Evolutionary conservation across 2,797 vertebrate genomes (phyloP).

Genomic region (Sarcophilus harrisii): DNA sequence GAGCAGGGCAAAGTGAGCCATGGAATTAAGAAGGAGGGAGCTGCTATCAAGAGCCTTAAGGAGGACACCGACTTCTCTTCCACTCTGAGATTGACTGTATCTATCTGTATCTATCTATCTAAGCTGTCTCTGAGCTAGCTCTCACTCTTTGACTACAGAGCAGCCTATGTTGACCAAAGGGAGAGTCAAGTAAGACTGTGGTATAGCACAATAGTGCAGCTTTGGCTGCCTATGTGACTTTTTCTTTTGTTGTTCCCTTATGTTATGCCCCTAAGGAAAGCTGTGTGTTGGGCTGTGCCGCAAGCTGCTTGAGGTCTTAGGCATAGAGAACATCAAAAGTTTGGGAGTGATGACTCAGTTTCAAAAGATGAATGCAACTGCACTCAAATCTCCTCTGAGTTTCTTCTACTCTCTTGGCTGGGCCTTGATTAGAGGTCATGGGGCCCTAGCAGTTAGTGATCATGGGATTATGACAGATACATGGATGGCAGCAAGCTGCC

Average conservation of each 20-base stretch:
- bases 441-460: not conserved
- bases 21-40: not conserved
- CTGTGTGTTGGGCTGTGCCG: not conserved
- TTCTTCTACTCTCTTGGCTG: not conserved
- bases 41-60: not conserved
- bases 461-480: conserved; percentile 2
- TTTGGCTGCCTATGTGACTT: not conserved
- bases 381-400: not conserved
- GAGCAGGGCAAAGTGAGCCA: not conserved
- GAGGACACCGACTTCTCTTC: not conserved
- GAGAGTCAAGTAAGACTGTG: not conserved
- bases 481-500: conserved; percentile 71
- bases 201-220: not conserved
- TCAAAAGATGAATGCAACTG: not conserved
- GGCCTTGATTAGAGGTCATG: not conserved
- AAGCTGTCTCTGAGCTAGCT: not conserved
- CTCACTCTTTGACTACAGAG: not conserved
- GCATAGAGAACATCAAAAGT: not conserved
- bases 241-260: not conserved
- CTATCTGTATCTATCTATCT: not conserved
- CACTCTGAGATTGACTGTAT: not conserved
- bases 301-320: not conserved
- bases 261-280: not conserved
- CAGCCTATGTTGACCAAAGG: not conserved
- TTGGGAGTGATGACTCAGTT: not conserved